phyloP scores from a whole-genome alignment of 2,888 invertebrate species.

The Mythimna ferrago region DNA sequence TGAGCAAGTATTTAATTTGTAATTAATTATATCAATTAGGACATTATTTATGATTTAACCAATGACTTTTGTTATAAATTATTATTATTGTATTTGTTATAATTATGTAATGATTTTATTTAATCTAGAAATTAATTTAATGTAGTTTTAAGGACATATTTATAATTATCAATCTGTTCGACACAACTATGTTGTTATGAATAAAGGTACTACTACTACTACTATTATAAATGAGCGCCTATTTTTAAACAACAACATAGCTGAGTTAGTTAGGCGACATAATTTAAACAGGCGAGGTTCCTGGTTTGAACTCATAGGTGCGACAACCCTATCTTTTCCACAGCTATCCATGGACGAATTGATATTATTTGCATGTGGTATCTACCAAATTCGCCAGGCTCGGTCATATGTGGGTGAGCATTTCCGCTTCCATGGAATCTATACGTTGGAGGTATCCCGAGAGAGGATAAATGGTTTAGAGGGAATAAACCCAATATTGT shows the following conservation, averaged over 20 bases:
- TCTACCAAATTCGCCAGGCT: background rate
- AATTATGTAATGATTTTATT: too few relatives aligned
- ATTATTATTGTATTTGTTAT: too few relatives aligned
- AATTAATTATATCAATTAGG: too few relatives aligned
- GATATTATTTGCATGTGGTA: background rate
- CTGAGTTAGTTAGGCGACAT: background rate
- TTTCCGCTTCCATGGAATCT: slow-evolving; percentile 23
- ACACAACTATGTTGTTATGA: too few relatives aligned
- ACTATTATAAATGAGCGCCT: background rate
- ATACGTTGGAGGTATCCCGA: slow-evolving; percentile 15
- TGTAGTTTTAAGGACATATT: too few relatives aligned
- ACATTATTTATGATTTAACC: too few relatives aligned
- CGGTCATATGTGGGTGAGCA: slow-evolving; percentile 29
- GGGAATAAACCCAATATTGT: slow-evolving; percentile 4
- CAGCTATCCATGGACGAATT: background rate
- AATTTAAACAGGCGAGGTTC: slow-evolving; percentile 35
- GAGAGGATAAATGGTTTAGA: slow-evolving; percentile 10
- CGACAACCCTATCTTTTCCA: slow-evolving; percentile 34
- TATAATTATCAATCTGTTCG: too few relatives aligned
- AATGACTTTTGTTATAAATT: too few relatives aligned
- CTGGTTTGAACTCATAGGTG: slow-evolving; percentile 34
- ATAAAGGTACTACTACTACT: too few relatives aligned
- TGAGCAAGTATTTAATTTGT: too few relatives aligned
- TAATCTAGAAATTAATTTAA: too few relatives aligned
- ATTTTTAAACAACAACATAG: slow-evolving; percentile 9